Percentiles rank a stretch among this genome's conserved stretches.
phyloP scores from a whole-genome alignment of 2,113 vertebrate genomes.

The human region GRCh38 chr13:78390001-78390500 shows the following conservation, averaged over 20 bases:
- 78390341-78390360: background rate
- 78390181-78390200: background rate
- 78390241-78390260: background rate
- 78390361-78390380: background rate
- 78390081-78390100: background rate
- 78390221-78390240: background rate
- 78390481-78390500: background rate
- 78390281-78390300: constrained; percentile 3
- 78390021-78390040: background rate
- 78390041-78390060: background rate
- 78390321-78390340: background rate
- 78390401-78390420: background rate
- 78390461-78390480: background rate
- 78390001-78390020: background rate
- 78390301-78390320: background rate
- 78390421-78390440: background rate
- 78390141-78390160: background rate
- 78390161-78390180: background rate
- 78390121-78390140: background rate
- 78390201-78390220: accelerated
- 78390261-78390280: background rate
- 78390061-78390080: background rate
- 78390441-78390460: background rate
- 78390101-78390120: background rate
- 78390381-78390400: background rate